Conservation (phyloP, 2,797 vertebrate genomes). For the Salmo trutta region DNA sequence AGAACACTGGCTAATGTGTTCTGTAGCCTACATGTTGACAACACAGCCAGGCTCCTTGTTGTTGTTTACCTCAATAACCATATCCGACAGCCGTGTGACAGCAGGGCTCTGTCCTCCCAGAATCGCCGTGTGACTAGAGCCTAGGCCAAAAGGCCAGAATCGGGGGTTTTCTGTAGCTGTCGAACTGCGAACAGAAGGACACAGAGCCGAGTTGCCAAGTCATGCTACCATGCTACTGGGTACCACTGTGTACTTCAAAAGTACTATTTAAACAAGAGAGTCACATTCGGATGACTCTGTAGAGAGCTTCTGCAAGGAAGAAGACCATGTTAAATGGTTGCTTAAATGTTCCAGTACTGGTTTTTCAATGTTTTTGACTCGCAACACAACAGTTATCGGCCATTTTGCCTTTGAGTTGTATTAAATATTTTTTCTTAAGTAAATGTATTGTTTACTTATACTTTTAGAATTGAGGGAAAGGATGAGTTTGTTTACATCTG, state of each 20-base stretch:
- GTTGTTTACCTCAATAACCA: neutral
- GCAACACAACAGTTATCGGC: neutral
- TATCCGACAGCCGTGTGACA: slow-evolving; percentile 23
- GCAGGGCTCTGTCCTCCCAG: slow-evolving; percentile 20
- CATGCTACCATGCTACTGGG: slow-evolving; percentile 24
- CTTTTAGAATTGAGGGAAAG: neutral
- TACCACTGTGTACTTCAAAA: neutral
- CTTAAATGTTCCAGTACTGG: neutral
- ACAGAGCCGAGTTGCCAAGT: slow-evolving; percentile 46
- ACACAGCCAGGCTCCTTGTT: neutral
- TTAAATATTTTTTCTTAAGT: too few relatives aligned
- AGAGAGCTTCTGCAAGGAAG: neutral
- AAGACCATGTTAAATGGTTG: neutral
- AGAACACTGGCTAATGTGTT: neutral
- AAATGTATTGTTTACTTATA: neutral
- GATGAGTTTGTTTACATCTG: neutral
- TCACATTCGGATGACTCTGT: neutral
- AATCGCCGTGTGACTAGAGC: slow-evolving; percentile 27
- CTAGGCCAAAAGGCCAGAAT: slow-evolving; percentile 53
- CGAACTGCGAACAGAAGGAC: slow-evolving; percentile 54
- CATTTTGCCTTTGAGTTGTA: too few relatives aligned
- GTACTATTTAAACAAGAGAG: neutral
- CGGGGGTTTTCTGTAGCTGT: slow-evolving; percentile 39
- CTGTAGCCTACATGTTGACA: neutral
- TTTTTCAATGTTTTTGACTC: neutral